Base-by-base conservation (phyloP, 2,797 vertebrate genomes). In the Taenioides sp. region DNA sequence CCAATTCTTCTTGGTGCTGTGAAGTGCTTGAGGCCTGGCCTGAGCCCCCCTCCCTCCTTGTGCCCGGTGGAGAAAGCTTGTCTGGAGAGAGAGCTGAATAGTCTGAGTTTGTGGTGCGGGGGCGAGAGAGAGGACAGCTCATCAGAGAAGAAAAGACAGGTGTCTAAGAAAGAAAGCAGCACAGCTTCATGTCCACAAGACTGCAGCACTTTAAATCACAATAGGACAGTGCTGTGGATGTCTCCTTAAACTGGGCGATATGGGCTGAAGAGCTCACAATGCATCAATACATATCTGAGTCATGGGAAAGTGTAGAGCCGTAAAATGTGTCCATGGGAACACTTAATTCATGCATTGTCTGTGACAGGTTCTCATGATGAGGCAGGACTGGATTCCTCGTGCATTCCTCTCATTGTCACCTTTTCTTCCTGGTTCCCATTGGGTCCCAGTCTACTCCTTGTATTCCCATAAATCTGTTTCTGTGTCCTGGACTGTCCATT, bases 401-500 rank as follows among this genome's bases (percentile, higher is more conserved):
- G 65, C 85, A 91, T 90, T 89, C 89, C 86, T 78, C 75, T 79
- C 84, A 77, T 69, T 86, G 84, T 82, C 87, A 89, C 87, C 85
- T 90, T 87, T 77, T 77, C 83, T 85, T 89, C 74, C 72, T 71
- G 65, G n/a, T 84, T 84, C 85, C 82, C 85, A 87, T 81, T 88
- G 78, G 71, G 67, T 87, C 83, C 75, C 88, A 14, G 76, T 73
- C 76, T 79, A 74, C 83, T 88, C 84, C 81, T 87, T 85, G 80
- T 65, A 71, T 92, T 91, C 91, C 87, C 90, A 91, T 87, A 88
- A 90, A 92, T 88, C 86, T 83, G 67, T 83, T 86, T 83, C 76
- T 87, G 80, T 86, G 73, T 79, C 86, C 89, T 92, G 89, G 87
- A 86, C 89, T 93, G 92, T 93, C 92, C 81, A 79, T 89, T 94